phyloP scores from a whole-genome alignment of 2,888 invertebrate species.

The Oscheius myriophilus region DNA sequence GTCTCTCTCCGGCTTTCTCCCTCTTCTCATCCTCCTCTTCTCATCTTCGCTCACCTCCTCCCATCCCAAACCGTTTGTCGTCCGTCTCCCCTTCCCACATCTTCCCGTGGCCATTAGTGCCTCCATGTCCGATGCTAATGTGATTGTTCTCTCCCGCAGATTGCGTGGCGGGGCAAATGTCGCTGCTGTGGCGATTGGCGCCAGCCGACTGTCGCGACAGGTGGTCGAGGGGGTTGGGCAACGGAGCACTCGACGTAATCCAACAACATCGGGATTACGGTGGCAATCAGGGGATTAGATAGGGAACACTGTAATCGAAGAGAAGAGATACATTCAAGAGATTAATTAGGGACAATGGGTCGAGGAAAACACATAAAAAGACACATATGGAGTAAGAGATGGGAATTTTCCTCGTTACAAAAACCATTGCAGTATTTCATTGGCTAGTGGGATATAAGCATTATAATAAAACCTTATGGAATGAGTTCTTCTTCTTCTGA shows the following conservation, averaged over 20 bases:
- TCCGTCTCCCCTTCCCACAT: too few species aligned
- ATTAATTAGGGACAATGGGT: neutral
- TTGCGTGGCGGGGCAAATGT: constrained; percentile 14
- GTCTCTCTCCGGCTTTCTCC: too few species aligned
- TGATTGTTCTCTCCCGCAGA: constrained; percentile 28
- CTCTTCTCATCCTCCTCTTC: neutral
- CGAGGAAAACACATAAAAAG: too few species aligned
- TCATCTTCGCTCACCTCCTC: neutral
- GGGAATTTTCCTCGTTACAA: too few species aligned
- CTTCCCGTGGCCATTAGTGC: constrained; percentile 9
- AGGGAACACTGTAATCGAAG: neutral
- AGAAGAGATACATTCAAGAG: neutral
- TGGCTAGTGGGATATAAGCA: too few species aligned
- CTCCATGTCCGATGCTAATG: constrained; percentile 24
- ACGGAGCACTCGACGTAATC: constrained; percentile 13
- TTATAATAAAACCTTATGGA: too few species aligned
- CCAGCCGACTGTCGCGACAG: constrained; percentile 21
- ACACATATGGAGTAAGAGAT: too few species aligned
- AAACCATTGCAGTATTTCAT: too few species aligned
- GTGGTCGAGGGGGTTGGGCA: constrained; percentile 24
- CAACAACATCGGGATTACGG: neutral
- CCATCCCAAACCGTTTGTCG: too few species aligned
- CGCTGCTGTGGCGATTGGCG: constrained; percentile 16
- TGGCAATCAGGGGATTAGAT: neutral
- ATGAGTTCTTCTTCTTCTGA: too few species aligned